Conservation (phyloP, 35 echinoderm and acorn worm species). For the Holothuria glaberrima region DNA sequence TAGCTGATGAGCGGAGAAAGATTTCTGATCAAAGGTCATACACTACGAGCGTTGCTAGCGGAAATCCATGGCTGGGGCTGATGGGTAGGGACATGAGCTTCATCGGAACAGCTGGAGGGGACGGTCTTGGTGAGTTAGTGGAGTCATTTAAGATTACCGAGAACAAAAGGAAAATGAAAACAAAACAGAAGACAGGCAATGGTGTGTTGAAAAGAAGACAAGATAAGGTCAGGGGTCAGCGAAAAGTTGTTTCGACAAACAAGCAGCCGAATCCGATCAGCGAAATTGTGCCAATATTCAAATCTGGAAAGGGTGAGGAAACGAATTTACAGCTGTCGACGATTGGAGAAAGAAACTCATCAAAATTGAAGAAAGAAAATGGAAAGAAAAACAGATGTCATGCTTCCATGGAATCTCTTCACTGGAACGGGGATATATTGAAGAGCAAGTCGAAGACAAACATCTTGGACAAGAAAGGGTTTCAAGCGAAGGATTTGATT, state of each 20-base stretch:
- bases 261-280: not conserved
- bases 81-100: slow-evolving; percentile 53
- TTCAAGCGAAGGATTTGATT: too few species aligned
- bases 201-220: not conserved
- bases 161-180: slow-evolving; percentile 6
- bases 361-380: not conserved
- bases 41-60: slow-evolving; percentile 47
- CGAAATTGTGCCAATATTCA: not conserved
- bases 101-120: not conserved
- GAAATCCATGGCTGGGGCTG: slow-evolving; percentile 51
- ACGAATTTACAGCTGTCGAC: slow-evolving; percentile 25
- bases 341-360: not conserved
- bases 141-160: slow-evolving; percentile 34
- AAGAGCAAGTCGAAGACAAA: slow-evolving; percentile 25
- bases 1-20: not conserved
- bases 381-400: not conserved
- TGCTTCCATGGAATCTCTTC: slow-evolving; percentile 20
- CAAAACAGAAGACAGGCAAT: not conserved
- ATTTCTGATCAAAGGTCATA: slow-evolving; percentile 43
- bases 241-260: not conserved
- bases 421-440: slow-evolving; percentile 40
- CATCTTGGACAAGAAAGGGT: slow-evolving; percentile 29
- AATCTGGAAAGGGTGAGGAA: not conserved
- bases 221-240: slow-evolving; percentile 1
- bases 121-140: slow-evolving; percentile 13